Evolutionary conservation across 2,113 vertebrate species (phyloP), one percentile per base, ranked within the genome.

Genomic region (Thomomys bottae): DNA sequence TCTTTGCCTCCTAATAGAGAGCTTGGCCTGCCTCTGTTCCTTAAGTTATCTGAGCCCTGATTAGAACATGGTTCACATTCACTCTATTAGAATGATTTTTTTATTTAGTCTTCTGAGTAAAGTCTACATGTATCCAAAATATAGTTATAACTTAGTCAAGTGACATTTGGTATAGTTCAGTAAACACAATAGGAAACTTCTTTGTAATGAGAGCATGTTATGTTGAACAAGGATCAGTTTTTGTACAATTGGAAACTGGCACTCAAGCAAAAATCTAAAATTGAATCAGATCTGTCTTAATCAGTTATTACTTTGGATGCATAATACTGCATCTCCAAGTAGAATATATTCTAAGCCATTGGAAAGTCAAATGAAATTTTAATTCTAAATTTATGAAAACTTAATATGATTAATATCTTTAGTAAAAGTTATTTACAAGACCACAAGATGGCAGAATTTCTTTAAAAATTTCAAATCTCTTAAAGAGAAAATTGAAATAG

Each of bases 381-480:
- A 36, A 91, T 5, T 90, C 45, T 91, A 24, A 26, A 54, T 24
- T 38, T 96, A 32, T 84, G 23, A 78, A 92, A 94, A 81, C 2
- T 73, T 28, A 86, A 75, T 28, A 80, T 91, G 40, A 76, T 45
- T 95, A 89, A 71, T 71, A 78, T n/a, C 26, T 34, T 79, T 66
- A 87, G 24, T 82, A 85, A 80, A 89, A 81, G 75, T 93, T 38
- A 84, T 59, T 64, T 67, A 38, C 61, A 91, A 84, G 83, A 85
- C 68, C 82, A 93, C 82, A 88, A 87, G 90, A 87, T 94, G 73
- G 64, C 78, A 93, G 92, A 86, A 6, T 93, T 83, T 95, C 30
- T 57, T 68, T 75, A 68, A 80, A 54, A 90, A 93, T 45, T 32
- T 78, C 45, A 94, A 75, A 89, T 76, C 36, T 42, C 36, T 64